Evolutionary conservation across 2,113 vertebrate genomes (phyloP), one percentile per base, ranked within the genome.

Genomic region (Donacobius atricapilla): DNA sequence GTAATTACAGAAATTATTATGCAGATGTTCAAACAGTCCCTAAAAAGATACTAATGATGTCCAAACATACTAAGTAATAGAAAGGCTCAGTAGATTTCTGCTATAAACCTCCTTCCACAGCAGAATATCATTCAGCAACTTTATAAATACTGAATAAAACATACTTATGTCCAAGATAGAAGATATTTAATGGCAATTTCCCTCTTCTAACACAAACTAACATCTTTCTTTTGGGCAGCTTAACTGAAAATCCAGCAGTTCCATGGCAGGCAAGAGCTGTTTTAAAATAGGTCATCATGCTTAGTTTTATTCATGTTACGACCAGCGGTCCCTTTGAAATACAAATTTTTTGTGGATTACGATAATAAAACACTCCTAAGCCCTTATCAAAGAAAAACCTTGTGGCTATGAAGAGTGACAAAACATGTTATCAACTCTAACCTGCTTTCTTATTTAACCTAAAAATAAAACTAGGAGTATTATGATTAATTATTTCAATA

Each of bases 201-300:
- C 27, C 35, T 50, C 28, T 87, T 89, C 40, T 48, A 83, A 81
- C 47, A 87, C 30, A 90, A 89, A 79, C 33, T 30, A 86, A 35
- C 30, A 64, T 53, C 57, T 65, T 96, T 81, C 56, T 64, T 78
- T 31, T 60, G 40, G 80, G 44, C 61, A 95, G 61, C 57, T 87
- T 84, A 87, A 69, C 51, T 56, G 51, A 90, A 93, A 37, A 63
- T 48, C 48, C 31, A 84, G 61, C 65, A 60, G 25, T 25, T n/a
- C 42, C 81, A 57, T 11, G 48, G 53, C 33, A 89, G 24, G 51
- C 60, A 78, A 48, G 25, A 84, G 66, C 48, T 76, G 8, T 53
- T 89, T 91, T 89, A 91, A 95, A 96, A 91, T 64, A 91, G 69
- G 89, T 94, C 89, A 91, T 64, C 23, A 12, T 65, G 58, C 58